Evolutionary conservation across 2,797 vertebrate genomes (phyloP).

Genomic region (Rhabdomys pumilio): DNA sequence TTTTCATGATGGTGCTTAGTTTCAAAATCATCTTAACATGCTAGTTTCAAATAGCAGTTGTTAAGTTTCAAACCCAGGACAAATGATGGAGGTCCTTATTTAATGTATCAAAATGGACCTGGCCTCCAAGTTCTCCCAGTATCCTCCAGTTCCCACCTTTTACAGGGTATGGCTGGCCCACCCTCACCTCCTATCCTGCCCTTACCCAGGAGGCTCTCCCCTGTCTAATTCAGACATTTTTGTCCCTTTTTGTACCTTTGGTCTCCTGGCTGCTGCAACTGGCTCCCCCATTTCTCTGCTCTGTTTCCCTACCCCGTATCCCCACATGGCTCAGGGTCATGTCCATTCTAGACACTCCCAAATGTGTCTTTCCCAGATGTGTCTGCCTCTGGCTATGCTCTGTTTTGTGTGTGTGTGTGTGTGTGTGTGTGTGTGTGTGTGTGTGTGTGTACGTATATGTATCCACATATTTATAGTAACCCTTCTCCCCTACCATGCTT

Average conservation of each 20-base stretch:
- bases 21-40: conserved; percentile 5
- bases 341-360: neutral
- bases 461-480: neutral
- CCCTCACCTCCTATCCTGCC: neutral
- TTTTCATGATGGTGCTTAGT: conserved; percentile 7
- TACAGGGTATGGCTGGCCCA: neutral
- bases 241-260: neutral
- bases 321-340: neutral
- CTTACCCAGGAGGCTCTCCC: neutral
- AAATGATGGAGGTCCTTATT: neutral
- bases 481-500: neutral
- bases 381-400: neutral
- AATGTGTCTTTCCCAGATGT: neutral
- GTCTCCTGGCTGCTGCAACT: neutral
- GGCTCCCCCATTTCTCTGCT: neutral
- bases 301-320: neutral
- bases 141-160: neutral
- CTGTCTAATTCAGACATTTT: neutral
- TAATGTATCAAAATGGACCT: neutral
- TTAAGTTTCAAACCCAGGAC: neutral
- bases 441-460: too few species aligned
- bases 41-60: conserved; percentile 49
- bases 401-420: neutral
- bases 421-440: too few species aligned
- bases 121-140: neutral